phyloP scores from a whole-genome alignment of 2,888 invertebrate species.

The Synergus gifuensis region DNA sequence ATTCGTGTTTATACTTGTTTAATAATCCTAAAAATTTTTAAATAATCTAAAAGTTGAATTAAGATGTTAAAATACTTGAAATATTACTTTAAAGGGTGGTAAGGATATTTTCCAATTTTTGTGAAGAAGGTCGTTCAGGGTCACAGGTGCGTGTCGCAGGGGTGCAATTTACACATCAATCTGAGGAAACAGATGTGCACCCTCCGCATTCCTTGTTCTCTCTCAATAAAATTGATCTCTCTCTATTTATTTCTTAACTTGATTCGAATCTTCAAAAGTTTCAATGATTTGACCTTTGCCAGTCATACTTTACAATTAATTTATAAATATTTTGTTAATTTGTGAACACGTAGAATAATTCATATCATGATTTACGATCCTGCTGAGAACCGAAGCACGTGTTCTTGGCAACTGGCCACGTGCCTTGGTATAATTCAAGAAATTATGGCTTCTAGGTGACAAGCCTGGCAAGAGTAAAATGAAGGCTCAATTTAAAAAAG shows the following conservation, averaged over 20 bases:
- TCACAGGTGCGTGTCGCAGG: slow-evolving; percentile 70
- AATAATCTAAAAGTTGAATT: background rate
- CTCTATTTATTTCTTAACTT: slow-evolving; percentile 38
- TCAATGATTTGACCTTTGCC: background rate
- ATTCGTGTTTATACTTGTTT: no score
- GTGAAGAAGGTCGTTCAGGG: slow-evolving; percentile 48
- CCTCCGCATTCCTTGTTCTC: slow-evolving; percentile 45
- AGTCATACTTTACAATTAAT: background rate
- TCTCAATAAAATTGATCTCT: slow-evolving; percentile 40
- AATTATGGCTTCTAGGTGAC: slow-evolving; percentile 61
- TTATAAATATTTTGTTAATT: background rate
- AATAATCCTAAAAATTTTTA: background rate
- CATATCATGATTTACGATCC: background rate
- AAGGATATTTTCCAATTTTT: slow-evolving; percentile 41
- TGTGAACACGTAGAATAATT: slow-evolving; percentile 1
- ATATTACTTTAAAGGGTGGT: slow-evolving; percentile 16
- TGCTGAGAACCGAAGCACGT: slow-evolving; percentile 13
- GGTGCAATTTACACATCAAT: slow-evolving; percentile 74
- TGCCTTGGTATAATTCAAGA: slow-evolving; percentile 69
- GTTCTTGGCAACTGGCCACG: slow-evolving; percentile 64
- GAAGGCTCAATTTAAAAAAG: background rate
- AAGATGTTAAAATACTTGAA: background rate
- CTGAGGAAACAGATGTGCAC: slow-evolving; percentile 70
- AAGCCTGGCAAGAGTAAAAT: background rate
- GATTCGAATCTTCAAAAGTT: slow-evolving; percentile 11